Conservation (phyloP, 2,797 vertebrate genomes). For the Pogonophryne albipinna region DNA sequence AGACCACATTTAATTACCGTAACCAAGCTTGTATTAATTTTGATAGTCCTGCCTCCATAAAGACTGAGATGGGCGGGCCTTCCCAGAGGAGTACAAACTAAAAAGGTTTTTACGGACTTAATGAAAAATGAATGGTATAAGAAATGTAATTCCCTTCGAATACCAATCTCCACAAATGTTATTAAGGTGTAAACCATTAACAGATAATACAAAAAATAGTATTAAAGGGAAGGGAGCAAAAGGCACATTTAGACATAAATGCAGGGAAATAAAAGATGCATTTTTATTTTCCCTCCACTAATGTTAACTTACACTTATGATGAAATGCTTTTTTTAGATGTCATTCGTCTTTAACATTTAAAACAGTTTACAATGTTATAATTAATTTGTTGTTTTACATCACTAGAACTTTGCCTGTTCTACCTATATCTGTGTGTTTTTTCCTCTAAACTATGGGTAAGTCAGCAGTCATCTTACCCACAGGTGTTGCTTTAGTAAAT, state of each 20-base stretch:
- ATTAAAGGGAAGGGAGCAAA: no score
- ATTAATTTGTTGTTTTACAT: no score
- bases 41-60: conserved; percentile 1
- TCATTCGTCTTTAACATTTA: no score
- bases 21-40: not conserved
- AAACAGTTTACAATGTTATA: no score
- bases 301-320: no score
- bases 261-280: no score
- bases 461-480: not conserved
- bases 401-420: not conserved
- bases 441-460: conserved; percentile 9
- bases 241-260: no score
- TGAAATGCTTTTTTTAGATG: no score
- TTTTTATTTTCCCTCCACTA: no score
- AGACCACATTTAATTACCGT: not conserved
- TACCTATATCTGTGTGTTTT: conserved; percentile 27
- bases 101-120: not conserved
- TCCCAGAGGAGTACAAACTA: not conserved
- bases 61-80: not conserved
- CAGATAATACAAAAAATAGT: no score
- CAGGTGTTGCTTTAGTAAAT: not conserved
- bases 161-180: no score
- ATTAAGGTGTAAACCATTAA: no score
- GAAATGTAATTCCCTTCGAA: not conserved
- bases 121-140: not conserved